Evolutionary conservation across 2,888 invertebrate genomes (phyloP), one percentile per base, ranked within the genome.

Genomic region (Erebia ligea): DNA sequence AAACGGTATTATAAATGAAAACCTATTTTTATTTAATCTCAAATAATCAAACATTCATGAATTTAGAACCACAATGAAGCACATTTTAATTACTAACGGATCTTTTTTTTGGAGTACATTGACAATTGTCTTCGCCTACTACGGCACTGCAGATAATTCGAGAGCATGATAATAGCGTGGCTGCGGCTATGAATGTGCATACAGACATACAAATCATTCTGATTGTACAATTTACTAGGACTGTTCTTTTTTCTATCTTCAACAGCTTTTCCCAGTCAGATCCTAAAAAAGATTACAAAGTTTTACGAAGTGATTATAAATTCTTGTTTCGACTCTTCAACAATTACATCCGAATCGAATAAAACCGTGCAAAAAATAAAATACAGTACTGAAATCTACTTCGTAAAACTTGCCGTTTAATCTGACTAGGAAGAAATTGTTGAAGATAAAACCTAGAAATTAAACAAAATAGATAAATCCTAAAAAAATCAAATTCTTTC

Each of bases 361-460:
- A n/a, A n/a, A 40, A 9, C 40, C 6, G 11, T 42, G 11, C 8
- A 21, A 21, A 66, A 66, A n/a, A 54, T 17, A n/a, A 64, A 62
- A 62, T 21, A 13, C 13, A 68, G 34, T 45, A 15, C 25, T 66
- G 70, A 40, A 21, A 52, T 50, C 72, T 70, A 79, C 83, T 84
- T 85, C 86, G 84, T 87, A 85, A 85, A 86, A 84, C 86, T 84
- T 76, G 25, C 59, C 50, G 71, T 76, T 76, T 54, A 19, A 48
- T 78, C 71, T 68, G 71, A 76, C 79, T 77, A 77, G 84, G 85
- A 86, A 85, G 87, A 74, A 86, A 88, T 87, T 87, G 87, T 87
- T 88, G 86, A 86, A 89, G 86, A 84, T 80, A 73, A 59, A 64
- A 64, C 52, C 54, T n/a, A 58, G 48, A 45, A 54, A 17, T 25